Evolutionary conservation across 2,113 vertebrate genomes (phyloP), one percentile per base, ranked within the genome.

Genomic region (Empidonax alnorum): DNA sequence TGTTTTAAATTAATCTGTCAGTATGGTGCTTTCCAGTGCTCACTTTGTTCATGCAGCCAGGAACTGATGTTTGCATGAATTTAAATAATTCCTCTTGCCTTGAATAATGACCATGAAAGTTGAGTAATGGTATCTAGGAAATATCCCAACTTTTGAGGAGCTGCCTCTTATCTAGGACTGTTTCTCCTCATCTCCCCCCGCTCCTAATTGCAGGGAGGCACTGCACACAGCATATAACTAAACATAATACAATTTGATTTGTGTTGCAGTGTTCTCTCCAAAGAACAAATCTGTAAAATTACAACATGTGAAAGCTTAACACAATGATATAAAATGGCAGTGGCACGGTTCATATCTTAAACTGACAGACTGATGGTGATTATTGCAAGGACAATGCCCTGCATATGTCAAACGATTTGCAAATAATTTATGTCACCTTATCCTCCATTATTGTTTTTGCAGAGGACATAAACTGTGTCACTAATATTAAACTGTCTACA

Each of bases 361-460:
- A 98, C 98, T 99, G 99, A 99, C 99, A 99, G 98, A 98, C 98
- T 98, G 98, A 98, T 99, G 98, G 98, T 98, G 99, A 99, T 99
- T 98, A 99, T 99, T 99, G 98, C 99, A 98, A 98, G 99, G 98
- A 99, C 98, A 99, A 98, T 99, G 98, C 98, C 98, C 98, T 98
- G 98, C 98, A 98, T 99, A 98, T 99, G 99, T 99, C 98, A 99
- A 99, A 98, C 97, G 97, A 98, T 99, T 99, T 99, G 98, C 99
- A 99, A 99, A 99, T 99, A 99, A 99, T 98, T 99, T 98, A 99
- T 99, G 99, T 99, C 99, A 99, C 98, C 98, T 99, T 99, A 99
- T 99, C 98, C 98, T 97, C 98, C 97, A 98, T 98, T 98, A 98
- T 98, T 98, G 98, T 99, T 99, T 99, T 98, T 98, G 98, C 97